Percentiles rank a stretch among this genome's conserved stretches.
Evolutionary conservation across 2,888 invertebrate species (phyloP).

Genomic region (Sphaerophoria rueppellii): DNA sequence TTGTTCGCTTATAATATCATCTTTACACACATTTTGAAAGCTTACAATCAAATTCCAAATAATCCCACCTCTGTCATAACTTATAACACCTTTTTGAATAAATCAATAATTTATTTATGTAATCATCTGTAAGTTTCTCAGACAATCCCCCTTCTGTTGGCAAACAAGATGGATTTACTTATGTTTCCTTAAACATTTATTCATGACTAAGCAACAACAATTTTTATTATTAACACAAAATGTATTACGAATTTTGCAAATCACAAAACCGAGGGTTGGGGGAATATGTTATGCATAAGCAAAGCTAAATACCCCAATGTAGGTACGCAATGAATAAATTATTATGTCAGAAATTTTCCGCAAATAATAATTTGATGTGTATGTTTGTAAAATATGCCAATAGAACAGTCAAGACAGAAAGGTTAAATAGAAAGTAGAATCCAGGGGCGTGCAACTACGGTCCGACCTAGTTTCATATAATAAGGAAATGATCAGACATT

Average conservation of each 20-base stretch:
- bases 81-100: neutral
- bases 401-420: no score
- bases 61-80: neutral
- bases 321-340: neutral
- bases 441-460: no score
- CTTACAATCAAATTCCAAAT: constrained; percentile 4
- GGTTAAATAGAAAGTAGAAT: no score
- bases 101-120: constrained; percentile 7
- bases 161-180: neutral
- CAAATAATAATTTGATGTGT: neutral
- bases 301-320: neutral
- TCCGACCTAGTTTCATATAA: no score
- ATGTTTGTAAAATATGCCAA: neutral
- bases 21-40: no score
- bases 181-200: neutral
- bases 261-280: neutral
- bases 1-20: no score
- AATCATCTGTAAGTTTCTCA: constrained; percentile 14
- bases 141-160: neutral
- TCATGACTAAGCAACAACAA: neutral
- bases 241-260: neutral
- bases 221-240: neutral
- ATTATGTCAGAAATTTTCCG: neutral
- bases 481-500: no score
- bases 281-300: neutral